phyloP scores from a whole-genome alignment of 1,140 invertebrate species.

The Eurosta solidaginis region DNA sequence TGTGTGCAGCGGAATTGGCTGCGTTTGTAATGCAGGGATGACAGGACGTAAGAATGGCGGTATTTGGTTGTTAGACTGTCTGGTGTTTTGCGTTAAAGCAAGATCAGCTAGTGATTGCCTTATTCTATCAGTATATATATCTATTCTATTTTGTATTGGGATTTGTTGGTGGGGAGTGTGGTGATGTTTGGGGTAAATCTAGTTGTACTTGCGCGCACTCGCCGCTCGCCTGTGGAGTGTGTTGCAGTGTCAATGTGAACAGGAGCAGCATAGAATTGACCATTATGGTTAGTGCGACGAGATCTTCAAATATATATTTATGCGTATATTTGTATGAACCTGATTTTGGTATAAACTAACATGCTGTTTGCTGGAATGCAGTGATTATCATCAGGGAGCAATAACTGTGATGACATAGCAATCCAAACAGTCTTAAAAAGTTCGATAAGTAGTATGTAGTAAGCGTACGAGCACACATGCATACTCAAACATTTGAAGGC shows the following conservation, averaged over 20 bases:
- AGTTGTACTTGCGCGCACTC: conserved; percentile 3
- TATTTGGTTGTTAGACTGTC: not conserved
- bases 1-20: not conserved
- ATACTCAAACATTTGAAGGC: not conserved
- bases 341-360: too few species aligned
- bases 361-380: conserved; percentile 33
- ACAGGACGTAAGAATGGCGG: not conserved
- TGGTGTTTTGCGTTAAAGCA: conserved; percentile 33
- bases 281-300: conserved; percentile 5
- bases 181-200: conserved; percentile 11
- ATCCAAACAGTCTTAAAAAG: conserved; percentile 7
- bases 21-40: not conserved
- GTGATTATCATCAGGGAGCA: conserved; percentile 46
- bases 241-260: conserved; percentile 21
- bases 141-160: not conserved
- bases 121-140: too few species aligned
- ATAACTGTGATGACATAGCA: conserved; percentile 38
- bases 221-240: not conserved
- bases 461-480: not conserved
- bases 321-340: not conserved
- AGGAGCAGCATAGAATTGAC: conserved; percentile 20
- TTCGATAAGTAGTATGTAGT: not conserved
- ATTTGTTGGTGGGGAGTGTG: not conserved
- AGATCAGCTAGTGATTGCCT: not conserved
- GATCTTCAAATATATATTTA: not conserved